Evolutionary conservation across 1,140 invertebrate genomes (phyloP).

Genomic region (Agrypnia vestita): DNA sequence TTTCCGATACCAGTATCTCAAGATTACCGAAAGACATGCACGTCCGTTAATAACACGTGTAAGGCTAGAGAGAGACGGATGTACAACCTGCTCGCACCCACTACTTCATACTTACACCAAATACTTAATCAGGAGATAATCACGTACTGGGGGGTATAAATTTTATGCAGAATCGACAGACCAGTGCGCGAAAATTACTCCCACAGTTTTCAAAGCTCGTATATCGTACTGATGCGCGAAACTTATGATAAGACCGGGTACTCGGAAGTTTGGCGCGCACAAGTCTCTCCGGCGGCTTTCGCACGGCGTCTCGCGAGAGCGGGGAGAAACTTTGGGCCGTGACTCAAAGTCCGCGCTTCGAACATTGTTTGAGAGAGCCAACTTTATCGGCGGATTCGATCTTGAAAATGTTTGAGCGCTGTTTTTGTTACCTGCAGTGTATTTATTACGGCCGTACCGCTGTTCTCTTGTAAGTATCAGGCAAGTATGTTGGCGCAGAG

Average conservation of each 20-base stretch:
- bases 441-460: constrained; percentile 53
- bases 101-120: constrained; percentile 32
- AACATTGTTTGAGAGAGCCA: constrained; percentile 42
- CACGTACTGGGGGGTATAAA: constrained; percentile 32
- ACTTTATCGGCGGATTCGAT: constrained; percentile 52
- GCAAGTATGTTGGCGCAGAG: constrained; percentile 25
- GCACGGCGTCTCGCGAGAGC: not conserved
- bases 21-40: constrained; percentile 25
- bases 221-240: constrained; percentile 6
- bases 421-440: constrained; percentile 53
- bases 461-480: constrained; percentile 50
- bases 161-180: constrained; percentile 24
- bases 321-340: constrained; percentile 15
- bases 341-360: not conserved
- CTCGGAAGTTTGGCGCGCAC: not conserved
- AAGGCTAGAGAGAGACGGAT: constrained; percentile 15
- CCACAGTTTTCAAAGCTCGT: not conserved
- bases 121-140: constrained; percentile 46
- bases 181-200: constrained; percentile 30
- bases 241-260: constrained; percentile 5
- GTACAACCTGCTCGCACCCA: constrained; percentile 29
- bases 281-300: constrained; percentile 15
- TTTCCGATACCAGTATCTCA: not conserved
- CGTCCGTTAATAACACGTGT: constrained; percentile 28
- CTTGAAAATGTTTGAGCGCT: constrained; percentile 56